Conservation (phyloP, 2,797 vertebrate genomes). For the Coilia nasus region DNA sequence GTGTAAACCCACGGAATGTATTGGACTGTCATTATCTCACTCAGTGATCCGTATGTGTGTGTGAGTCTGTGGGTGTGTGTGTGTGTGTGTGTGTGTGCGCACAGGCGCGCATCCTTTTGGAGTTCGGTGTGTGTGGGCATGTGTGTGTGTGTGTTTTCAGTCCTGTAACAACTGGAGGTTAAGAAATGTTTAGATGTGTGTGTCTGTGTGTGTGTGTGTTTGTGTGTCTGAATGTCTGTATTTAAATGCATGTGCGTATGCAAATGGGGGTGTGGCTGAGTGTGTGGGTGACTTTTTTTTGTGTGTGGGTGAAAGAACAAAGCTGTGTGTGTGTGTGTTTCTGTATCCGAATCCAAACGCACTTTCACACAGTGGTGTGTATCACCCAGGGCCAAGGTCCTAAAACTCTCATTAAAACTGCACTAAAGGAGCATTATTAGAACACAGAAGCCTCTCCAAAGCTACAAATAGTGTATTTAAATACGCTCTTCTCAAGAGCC, state of each 20-base stretch:
- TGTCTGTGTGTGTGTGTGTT: neutral
- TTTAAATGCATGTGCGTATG: neutral
- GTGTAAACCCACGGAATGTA: constrained; percentile 11
- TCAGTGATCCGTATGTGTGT: constrained; percentile 32
- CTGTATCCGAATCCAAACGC: neutral
- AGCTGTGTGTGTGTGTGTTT: neutral
- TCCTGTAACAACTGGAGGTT: neutral
- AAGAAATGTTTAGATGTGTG: neutral
- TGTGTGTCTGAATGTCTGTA: neutral
- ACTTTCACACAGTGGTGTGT: neutral
- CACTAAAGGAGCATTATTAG: no score
- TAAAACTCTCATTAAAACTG: neutral
- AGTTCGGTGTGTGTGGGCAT: neutral
- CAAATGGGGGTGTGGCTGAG: neutral
- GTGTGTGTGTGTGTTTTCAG: neutral
- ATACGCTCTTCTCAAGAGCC: neutral
- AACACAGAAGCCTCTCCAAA: no score
- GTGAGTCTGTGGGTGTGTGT: neutral
- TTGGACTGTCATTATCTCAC: constrained; percentile 47
- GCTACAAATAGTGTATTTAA: neutral
- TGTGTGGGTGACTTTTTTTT: neutral
- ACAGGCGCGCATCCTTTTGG: neutral
- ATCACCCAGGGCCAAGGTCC: neutral
- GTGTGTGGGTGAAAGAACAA: neutral
- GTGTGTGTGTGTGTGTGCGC: constrained; percentile 23